Percentiles rank a stretch among this genome's conserved stretches.
These are phyloP conservation scores for Timandra comae DNA, from an alignment of 2,888 invertebrate species.

Conservation along the genomic window DNA sequence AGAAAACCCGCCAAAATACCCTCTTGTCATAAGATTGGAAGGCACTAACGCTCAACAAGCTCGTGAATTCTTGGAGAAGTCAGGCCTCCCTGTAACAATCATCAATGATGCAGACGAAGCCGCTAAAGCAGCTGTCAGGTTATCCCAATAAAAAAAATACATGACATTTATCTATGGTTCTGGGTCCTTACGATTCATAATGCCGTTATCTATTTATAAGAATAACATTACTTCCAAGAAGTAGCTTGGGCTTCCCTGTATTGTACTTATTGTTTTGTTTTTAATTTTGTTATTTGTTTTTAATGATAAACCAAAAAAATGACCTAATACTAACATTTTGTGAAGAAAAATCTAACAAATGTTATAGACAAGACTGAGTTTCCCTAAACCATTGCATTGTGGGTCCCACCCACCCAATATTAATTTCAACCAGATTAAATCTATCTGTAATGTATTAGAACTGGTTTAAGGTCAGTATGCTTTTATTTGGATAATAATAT, in stretches of 20 bases:
- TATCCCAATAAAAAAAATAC: conserved; percentile 30
- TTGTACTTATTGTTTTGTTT: conserved; percentile 1
- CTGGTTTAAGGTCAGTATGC: too few relatives aligned
- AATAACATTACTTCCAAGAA: neutral
- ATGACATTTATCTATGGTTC: too few relatives aligned
- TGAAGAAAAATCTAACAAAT: conserved; percentile 2
- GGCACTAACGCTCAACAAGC: conserved; percentile 95
- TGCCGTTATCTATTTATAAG: too few relatives aligned
- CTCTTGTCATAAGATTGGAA: conserved; percentile 95
- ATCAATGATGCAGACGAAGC: conserved; percentile 95
- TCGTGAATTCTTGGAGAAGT: conserved; percentile 86
- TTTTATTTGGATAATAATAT: too few relatives aligned
- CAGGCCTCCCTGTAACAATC: conserved; percentile 88
- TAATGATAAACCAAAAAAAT: conserved; percentile 15
- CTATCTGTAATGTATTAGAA: too few relatives aligned
- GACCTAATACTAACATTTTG: conserved; percentile 11
- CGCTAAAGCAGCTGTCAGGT: conserved; percentile 88
- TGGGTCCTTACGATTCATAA: too few relatives aligned
- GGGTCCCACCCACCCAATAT: too few relatives aligned
- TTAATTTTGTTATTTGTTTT: conserved; percentile 19
- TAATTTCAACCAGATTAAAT: too few relatives aligned
- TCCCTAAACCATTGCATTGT: conserved; percentile 4
- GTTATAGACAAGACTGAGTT: conserved; percentile 30
- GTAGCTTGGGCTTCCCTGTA: too few relatives aligned
- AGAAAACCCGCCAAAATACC: conserved; percentile 86